A percentile compares a stretch with the other conserved stretches of the same genome.
These are phyloP conservation scores for Theocolax elegans DNA, from an alignment of 1,140 invertebrate genomes.

Conservation along the genomic window DNA sequence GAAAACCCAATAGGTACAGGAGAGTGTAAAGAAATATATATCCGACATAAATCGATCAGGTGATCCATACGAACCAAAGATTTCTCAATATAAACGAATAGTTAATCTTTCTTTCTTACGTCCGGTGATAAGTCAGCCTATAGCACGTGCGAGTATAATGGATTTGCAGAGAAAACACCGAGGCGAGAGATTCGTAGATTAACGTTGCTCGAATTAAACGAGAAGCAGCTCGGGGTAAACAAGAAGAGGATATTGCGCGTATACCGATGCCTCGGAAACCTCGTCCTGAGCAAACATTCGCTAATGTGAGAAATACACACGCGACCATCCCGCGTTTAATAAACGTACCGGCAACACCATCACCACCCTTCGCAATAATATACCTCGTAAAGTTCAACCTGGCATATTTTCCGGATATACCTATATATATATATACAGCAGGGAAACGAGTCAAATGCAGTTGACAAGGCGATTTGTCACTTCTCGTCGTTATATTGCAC, in stretches of 20 bases:
- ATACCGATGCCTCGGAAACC: constrained; percentile 45
- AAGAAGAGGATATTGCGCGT: constrained; percentile 59
- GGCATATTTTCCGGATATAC: constrained; percentile 1
- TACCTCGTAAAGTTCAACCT: neutral
- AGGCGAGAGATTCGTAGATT: constrained; percentile 21
- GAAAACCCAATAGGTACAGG: too few relatives aligned
- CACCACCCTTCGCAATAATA: neutral
- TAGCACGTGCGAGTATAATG: constrained; percentile 43
- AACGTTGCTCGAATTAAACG: constrained; percentile 50
- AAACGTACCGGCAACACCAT: too few relatives aligned
- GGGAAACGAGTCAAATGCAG: neutral
- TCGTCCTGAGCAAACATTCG: constrained; percentile 57
- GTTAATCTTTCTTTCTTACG: too few relatives aligned
- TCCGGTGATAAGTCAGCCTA: too few relatives aligned
- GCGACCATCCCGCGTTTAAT: constrained; percentile 46
- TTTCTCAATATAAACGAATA: too few relatives aligned
- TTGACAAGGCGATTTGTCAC: constrained; percentile 13
- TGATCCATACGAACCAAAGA: too few relatives aligned
- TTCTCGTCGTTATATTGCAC: constrained; percentile 33
- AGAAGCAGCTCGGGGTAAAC: constrained; percentile 51
- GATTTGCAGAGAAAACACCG: constrained; percentile 55
- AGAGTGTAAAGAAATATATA: too few relatives aligned
- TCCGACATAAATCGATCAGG: too few relatives aligned
- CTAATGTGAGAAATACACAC: constrained; percentile 65
- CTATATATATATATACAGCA: too few relatives aligned